Percentiles rank a stretch among this genome's conserved stretches.
Conservation (phyloP, 2,797 vertebrate genomes). For the Smutsia temminckii region DNA sequence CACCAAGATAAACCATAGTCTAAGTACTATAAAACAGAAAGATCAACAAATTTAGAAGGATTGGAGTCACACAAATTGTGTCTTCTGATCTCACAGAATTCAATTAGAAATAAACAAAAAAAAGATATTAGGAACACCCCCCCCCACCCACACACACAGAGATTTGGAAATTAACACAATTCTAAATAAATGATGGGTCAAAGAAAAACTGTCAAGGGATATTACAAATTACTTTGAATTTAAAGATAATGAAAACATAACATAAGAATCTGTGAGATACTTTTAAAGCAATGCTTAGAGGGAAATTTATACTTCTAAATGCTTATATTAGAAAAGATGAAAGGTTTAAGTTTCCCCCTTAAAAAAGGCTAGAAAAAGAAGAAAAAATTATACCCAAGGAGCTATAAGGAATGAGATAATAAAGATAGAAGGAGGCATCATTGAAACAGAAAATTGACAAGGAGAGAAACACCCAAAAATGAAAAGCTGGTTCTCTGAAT, state of each 20-base stretch:
- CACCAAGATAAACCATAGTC: not conserved
- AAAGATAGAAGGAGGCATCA: not conserved
- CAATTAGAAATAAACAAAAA: not conserved
- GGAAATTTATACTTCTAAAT: not conserved
- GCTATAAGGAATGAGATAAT: not conserved
- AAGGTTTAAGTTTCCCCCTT: not conserved
- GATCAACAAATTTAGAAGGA: not conserved
- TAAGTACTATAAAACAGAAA: not conserved
- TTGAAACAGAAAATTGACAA: not conserved
- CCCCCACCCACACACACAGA: not conserved
- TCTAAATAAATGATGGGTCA: not conserved
- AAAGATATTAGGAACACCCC: not conserved
- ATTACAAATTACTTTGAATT: not conserved
- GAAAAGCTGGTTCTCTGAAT: no score
- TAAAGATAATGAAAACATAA: not conserved
- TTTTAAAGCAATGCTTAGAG: not conserved
- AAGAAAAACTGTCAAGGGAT: not conserved
- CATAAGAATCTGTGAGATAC: not conserved
- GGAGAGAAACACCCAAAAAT: not conserved
- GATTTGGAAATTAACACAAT: not conserved
- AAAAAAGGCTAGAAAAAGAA: not conserved
- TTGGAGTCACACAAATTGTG: not conserved
- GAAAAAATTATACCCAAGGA: not conserved
- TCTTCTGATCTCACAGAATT: not conserved
- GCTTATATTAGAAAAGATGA: not conserved